phyloP scores from a whole-genome alignment of 2,797 vertebrate species.

The Bovichtus diacanthus region DNA sequence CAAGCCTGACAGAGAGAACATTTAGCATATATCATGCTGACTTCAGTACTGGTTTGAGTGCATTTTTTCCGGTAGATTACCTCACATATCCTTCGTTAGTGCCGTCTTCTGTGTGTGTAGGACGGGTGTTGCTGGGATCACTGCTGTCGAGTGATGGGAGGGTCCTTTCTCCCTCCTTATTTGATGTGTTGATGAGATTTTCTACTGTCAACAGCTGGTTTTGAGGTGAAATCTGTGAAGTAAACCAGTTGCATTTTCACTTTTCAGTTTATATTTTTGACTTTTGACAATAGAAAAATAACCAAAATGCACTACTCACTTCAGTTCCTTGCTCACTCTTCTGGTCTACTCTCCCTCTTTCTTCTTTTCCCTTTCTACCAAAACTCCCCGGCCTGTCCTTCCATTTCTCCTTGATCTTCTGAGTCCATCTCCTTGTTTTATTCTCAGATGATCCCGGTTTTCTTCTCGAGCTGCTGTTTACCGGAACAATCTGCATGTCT shows the following conservation, averaged over 20 bases:
- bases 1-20: background rate
- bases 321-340: conserved; percentile 23
- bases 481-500: conserved; percentile 25
- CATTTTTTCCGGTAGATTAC: conserved; percentile 49
- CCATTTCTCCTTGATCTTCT: conserved; percentile 80
- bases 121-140: conserved; percentile 22
- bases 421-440: conserved; percentile 76
- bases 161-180: conserved; percentile 25
- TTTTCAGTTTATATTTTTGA: background rate
- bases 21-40: background rate
- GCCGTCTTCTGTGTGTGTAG: conserved; percentile 29
- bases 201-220: conserved; percentile 42
- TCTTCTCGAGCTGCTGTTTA: conserved; percentile 29
- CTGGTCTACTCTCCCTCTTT: conserved; percentile 11
- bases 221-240: conserved; percentile 37
- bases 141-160: conserved; percentile 20
- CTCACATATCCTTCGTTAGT: conserved; percentile 42
- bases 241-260: conserved; percentile 14
- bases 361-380: conserved; percentile 54
- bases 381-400: conserved; percentile 63
- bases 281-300: background rate
- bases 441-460: conserved; percentile 58
- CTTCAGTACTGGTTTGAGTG: background rate
- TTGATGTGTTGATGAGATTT: conserved; percentile 19
- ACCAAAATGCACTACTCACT: conserved; percentile 50